Conservation (phyloP, 2,888 invertebrate species). For the Nymphalis urticae region DNA sequence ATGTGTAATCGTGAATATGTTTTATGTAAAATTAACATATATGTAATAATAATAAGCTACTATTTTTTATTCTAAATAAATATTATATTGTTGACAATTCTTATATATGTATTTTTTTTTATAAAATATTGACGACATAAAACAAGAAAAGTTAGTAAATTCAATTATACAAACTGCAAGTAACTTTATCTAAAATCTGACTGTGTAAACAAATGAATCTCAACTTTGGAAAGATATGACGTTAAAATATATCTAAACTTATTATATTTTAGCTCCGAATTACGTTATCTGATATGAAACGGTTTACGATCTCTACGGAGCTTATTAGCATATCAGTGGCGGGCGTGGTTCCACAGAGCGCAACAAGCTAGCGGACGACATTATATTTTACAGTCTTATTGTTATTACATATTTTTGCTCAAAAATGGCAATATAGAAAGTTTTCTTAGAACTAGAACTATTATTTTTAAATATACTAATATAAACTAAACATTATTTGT, state of each 20-base stretch:
- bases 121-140: background rate
- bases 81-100: background rate
- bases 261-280: constrained; percentile 63
- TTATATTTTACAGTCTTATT: background rate
- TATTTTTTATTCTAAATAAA: background rate
- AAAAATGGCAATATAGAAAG: background rate
- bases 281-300: constrained; percentile 72
- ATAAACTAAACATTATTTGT: too few relatives aligned
- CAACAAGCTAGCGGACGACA: constrained; percentile 63
- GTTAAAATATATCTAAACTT: constrained; percentile 47
- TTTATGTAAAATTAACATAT: too few relatives aligned
- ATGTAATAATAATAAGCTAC: too few relatives aligned
- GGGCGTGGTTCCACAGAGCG: constrained; percentile 58
- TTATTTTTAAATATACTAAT: too few relatives aligned
- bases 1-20: background rate
- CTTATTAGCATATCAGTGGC: constrained; percentile 75
- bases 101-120: background rate
- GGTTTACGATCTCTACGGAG: constrained; percentile 72
- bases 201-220: constrained; percentile 19
- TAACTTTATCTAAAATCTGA: constrained; percentile 17
- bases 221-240: constrained; percentile 34
- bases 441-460: background rate
- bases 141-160: background rate
- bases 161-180: constrained; percentile 9
- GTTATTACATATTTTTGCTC: background rate